Percentiles rank a stretch among this genome's conserved stretches.
phyloP scores from a whole-genome alignment of 2,113 vertebrate genomes.

The Falco punctatus region DNA sequence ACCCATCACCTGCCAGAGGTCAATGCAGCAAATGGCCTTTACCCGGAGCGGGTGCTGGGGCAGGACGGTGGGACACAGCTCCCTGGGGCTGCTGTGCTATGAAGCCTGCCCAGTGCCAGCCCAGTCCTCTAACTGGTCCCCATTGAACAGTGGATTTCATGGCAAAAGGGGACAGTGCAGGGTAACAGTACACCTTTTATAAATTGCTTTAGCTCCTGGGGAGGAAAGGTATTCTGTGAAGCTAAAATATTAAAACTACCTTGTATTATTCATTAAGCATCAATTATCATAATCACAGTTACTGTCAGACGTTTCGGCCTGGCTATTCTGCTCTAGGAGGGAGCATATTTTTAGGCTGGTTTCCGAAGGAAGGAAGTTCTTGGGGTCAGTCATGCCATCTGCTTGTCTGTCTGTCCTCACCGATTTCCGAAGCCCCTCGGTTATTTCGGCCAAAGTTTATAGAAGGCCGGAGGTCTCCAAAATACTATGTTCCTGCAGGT shows the following conservation, averaged over 20 bases:
- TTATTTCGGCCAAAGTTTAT: neutral
- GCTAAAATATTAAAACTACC: conserved; percentile 48
- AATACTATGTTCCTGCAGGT: neutral
- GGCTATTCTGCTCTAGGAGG: neutral
- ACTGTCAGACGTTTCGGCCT: neutral
- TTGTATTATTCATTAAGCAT: conserved; percentile 58
- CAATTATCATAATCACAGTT: conserved; percentile 15
- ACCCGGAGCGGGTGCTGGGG: neutral
- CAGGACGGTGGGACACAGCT: neutral
- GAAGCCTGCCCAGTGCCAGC: neutral
- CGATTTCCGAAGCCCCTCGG: rapidly evolving
- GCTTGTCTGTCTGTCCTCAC: neutral
- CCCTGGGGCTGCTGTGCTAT: neutral
- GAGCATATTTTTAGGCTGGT: conserved; percentile 25
- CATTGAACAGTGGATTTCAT: neutral
- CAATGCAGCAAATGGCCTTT: neutral
- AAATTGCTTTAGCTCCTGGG: neutral
- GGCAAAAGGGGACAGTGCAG: neutral
- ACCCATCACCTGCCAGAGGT: neutral
- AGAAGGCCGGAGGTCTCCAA: neutral
- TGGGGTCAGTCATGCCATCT: neutral
- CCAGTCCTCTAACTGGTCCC: neutral
- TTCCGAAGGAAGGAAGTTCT: neutral
- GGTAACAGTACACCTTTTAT: neutral
- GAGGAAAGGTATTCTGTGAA: neutral